Base-by-base conservation (phyloP, 1,140 invertebrate genomes). In the Megathymus violae region DNA sequence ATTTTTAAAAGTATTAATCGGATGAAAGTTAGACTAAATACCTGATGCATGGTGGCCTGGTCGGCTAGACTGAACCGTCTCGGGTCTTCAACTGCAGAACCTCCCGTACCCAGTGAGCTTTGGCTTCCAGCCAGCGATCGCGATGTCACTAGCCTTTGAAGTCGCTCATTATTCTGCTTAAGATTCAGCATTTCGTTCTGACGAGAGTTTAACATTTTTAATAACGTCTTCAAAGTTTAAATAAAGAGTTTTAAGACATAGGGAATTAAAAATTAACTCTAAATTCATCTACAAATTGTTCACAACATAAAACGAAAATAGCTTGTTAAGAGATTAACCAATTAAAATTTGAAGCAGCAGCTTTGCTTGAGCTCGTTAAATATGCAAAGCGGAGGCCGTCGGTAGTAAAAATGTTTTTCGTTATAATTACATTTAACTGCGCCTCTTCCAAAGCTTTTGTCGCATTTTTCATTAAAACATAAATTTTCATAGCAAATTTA, bases 151-250 rank as follows among this genome's bases (percentile, higher is more conserved):
- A 98, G 91, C 69, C 96, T 93, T 76, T 99, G 97, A 0, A 99
- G 92, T 27, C 98, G 93, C 76, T 99, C 97, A 86, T 99, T 99
- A 82, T 99, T 99, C 78, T 99, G 97, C 82, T 99, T 99, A 70
- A 99, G 90, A 74, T 96, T 97, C 71, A 97, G 91, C 97, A 99
- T 99, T 92, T 99, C 98, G 83, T 96, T 97, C 96, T 98, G 88
- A 27, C 50, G 13, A 44, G 31, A 17, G 19, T 16, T 11, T 14
- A 16, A 16, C 0, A 17, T 44, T 31, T 31, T 9, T 15, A 27
- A n/a, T n/a, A 22, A 22, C 19, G 19, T 22, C 5, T 22, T 22
- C 19, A 22, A 22, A 22, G 19, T 22, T 22, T n/a, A n/a, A n/a
- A n/a, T n/a, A n/a, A n/a, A n/a, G n/a, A n/a, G n/a, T n/a, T n/a